These are phyloP conservation scores for Azemiops feae DNA, from an alignment of 2,113 vertebrate genomes.

Conservation along the genomic window DNA sequence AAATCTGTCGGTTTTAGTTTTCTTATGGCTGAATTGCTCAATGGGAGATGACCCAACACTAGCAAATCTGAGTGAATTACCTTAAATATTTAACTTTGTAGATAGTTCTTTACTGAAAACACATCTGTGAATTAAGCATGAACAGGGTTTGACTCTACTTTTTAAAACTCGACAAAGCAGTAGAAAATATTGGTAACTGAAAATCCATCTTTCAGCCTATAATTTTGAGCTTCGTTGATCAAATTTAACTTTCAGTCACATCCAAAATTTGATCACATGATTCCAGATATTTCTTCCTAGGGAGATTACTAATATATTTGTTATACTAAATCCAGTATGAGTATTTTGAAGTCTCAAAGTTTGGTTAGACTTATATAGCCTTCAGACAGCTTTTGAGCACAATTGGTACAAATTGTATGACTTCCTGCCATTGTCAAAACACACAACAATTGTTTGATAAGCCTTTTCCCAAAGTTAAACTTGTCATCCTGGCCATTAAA, in stretches of 20 bases:
- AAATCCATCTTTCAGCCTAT: background rate
- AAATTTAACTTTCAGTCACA: background rate
- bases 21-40: constrained; percentile 25
- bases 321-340: background rate
- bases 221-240: background rate
- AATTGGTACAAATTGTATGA: background rate
- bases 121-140: background rate
- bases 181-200: background rate
- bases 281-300: background rate
- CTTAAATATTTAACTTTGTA: constrained; percentile 41
- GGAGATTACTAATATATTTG: background rate
- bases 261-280: background rate
- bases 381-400: background rate
- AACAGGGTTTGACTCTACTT: background rate
- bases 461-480: background rate
- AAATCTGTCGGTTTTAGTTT: constrained; percentile 50
- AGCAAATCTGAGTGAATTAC: constrained; percentile 22
- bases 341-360: background rate
- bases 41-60: constrained; percentile 10
- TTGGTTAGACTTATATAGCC: background rate
- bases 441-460: background rate
- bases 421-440: background rate
- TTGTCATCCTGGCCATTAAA: background rate
- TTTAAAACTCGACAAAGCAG: background rate
- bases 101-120: background rate